phyloP scores from a whole-genome alignment of 2,113 vertebrate species.

The Sylvietta virens region DNA sequence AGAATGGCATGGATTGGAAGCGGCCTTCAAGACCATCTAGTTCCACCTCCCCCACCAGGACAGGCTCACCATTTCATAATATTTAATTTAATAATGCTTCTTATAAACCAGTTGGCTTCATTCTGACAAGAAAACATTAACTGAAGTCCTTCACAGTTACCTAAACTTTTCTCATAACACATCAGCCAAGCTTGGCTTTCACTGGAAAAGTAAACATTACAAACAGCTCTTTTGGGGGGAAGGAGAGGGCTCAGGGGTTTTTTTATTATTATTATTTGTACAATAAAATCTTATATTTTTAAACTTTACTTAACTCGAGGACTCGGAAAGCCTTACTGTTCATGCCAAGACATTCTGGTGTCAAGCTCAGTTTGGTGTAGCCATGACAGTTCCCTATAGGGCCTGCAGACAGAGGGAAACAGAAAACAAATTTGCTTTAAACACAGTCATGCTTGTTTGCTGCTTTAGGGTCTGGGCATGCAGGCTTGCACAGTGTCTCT shows the following conservation, averaged over 20 bases:
- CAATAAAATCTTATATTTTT: background rate
- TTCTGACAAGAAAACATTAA: background rate
- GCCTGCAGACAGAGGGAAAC: background rate
- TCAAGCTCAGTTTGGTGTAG: background rate
- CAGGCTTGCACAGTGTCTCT: background rate
- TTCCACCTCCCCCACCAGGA: background rate
- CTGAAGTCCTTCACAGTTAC: background rate
- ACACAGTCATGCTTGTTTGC: background rate
- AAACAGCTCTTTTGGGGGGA: background rate
- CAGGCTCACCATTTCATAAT: background rate
- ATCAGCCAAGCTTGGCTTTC: background rate
- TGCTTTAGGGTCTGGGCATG: too few species aligned
- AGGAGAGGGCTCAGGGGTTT: fast-evolving
- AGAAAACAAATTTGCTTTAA: background rate
- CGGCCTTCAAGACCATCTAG: background rate
- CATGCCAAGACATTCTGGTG: background rate
- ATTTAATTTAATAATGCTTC: background rate
- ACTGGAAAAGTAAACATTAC: background rate
- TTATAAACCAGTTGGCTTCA: background rate
- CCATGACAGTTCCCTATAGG: background rate
- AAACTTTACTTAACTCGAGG: background rate
- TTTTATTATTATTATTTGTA: background rate
- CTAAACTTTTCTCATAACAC: background rate
- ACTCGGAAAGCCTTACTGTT: background rate
- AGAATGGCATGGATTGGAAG: background rate